phyloP scores from a whole-genome alignment of 2,797 vertebrate species.

The Semaprochilodus insignis region DNA sequence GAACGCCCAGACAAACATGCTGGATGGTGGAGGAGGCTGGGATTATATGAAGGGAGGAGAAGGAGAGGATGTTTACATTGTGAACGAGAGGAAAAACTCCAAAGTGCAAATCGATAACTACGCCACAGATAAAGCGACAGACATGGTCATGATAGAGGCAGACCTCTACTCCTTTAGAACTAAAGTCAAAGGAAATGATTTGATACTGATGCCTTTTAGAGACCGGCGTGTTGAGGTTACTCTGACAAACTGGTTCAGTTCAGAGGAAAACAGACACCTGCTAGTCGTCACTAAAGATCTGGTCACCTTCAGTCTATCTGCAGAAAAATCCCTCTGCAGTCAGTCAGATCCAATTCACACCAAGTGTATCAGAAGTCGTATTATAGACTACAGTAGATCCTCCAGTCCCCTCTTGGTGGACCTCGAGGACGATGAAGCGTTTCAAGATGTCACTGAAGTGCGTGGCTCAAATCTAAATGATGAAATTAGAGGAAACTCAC shows the following conservation, averaged over 20 bases:
- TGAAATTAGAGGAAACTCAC: slow-evolving; percentile 61
- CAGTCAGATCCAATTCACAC: background rate
- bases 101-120: too few species aligned
- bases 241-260: slow-evolving; percentile 62
- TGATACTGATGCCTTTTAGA: too few species aligned
- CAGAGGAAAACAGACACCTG: slow-evolving; percentile 55
- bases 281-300: slow-evolving; percentile 60
- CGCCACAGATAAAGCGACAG: too few species aligned
- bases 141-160: too few species aligned
- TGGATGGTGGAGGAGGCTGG: slow-evolving; percentile 64
- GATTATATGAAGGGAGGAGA: slow-evolving; percentile 61
- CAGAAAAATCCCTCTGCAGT: slow-evolving; percentile 42
- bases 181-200: too few species aligned
- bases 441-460: slow-evolving; percentile 52
- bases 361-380: slow-evolving; percentile 59
- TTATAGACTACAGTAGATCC: slow-evolving; percentile 61
- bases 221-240: slow-evolving; percentile 24
- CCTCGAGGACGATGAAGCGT: slow-evolving; percentile 53
- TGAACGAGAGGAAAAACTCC: slow-evolving; percentile 57
- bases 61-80: slow-evolving; percentile 66
- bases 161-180: slow-evolving; percentile 48
- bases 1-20: slow-evolving; percentile 63
- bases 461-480: slow-evolving; percentile 54
- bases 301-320: slow-evolving; percentile 61
- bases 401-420: slow-evolving; percentile 29